phyloP scores from a whole-genome alignment of 2,113 vertebrate genomes.

The Ailuropoda melanoleuca region DNA sequence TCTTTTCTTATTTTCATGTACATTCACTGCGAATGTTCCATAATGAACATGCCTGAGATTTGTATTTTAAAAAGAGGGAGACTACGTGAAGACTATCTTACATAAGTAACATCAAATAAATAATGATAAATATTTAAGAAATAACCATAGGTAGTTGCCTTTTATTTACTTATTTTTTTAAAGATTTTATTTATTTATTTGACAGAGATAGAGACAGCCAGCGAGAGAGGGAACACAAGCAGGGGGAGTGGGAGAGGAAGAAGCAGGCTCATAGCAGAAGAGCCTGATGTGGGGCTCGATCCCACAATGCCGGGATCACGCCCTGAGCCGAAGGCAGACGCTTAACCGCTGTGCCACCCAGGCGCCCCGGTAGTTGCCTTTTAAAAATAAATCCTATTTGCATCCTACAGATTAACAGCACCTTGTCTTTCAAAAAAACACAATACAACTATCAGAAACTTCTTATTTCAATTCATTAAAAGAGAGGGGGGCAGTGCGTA shows the following conservation, averaged over 20 bases:
- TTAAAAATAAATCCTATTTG: slow-evolving; percentile 49
- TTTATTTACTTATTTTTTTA: too few species aligned
- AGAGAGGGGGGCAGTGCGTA: background rate
- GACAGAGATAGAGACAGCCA: too few species aligned
- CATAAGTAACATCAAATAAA: background rate
- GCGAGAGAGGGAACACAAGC: too few species aligned
- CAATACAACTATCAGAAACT: background rate
- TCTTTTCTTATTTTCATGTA: background rate
- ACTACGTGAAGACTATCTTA: background rate
- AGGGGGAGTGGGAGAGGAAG: too few species aligned
- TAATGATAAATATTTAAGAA: slow-evolving; percentile 27
- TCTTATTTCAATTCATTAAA: background rate
- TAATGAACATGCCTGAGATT: background rate
- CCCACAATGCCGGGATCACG: too few species aligned
- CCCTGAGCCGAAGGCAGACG: too few species aligned
- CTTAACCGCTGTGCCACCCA: too few species aligned
- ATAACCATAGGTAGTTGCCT: background rate
- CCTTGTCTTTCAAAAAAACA: background rate
- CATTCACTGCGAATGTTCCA: background rate
- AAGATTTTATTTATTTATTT: too few species aligned
- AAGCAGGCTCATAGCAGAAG: too few species aligned
- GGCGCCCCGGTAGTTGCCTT: background rate
- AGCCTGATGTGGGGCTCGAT: too few species aligned
- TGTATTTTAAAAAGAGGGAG: background rate
- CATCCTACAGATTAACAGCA: background rate